phyloP scores from a whole-genome alignment of 2,888 invertebrate genomes.

The Trissoscelio sp. region DNA sequence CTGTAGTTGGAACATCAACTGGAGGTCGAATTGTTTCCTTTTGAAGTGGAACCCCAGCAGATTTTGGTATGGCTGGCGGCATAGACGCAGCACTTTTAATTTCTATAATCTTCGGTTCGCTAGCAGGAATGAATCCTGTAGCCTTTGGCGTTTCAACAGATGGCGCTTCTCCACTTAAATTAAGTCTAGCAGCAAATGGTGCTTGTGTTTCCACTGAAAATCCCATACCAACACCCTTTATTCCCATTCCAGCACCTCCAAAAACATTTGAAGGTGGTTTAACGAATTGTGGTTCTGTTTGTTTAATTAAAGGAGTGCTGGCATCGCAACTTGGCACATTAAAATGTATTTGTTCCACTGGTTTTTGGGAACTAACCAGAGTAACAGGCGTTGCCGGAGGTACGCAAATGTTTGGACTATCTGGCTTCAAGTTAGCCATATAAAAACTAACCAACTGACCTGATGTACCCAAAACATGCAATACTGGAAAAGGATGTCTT shows the following conservation, averaged over 20 bases:
- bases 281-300: constrained; percentile 57
- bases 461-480: constrained; percentile 89
- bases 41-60: constrained; percentile 29
- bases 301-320: constrained; percentile 78
- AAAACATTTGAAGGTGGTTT: constrained; percentile 72
- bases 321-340: constrained; percentile 72
- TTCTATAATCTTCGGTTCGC: constrained; percentile 7
- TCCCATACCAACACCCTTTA: neutral
- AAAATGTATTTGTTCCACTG: constrained; percentile 75
- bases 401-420: constrained; percentile 86
- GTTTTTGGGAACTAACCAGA: constrained; percentile 57
- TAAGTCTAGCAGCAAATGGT: constrained; percentile 1
- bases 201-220: neutral
- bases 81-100: neutral
- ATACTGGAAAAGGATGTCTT: constrained; percentile 89
- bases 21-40: constrained; percentile 26
- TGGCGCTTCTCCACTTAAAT: neutral
- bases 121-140: constrained; percentile 2
- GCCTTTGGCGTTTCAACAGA: neutral
- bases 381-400: constrained; percentile 84
- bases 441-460: constrained; percentile 88
- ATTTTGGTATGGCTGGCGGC: constrained; percentile 11
- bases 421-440: constrained; percentile 88
- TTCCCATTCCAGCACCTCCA: constrained; percentile 54
- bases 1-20: constrained; percentile 44